Percentiles rank a stretch among this genome's conserved stretches.
Evolutionary conservation across 2,113 vertebrate genomes (phyloP).

Genomic region (Microcebus jonahi): DNA sequence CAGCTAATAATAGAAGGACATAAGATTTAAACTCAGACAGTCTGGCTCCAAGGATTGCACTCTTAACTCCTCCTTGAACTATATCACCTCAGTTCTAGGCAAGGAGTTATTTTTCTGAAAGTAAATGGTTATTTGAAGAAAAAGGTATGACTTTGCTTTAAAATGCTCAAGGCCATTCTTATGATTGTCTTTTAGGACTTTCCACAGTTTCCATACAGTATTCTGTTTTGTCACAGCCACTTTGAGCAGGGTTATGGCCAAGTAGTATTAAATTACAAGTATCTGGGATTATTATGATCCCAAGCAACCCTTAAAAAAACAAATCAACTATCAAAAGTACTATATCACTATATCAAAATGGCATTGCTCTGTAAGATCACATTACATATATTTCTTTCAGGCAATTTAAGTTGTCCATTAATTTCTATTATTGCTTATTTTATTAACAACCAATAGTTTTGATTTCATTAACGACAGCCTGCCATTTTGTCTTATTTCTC

Average conservation of each 20-base stretch:
- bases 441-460: neutral
- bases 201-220: neutral
- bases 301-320: neutral
- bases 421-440: neutral
- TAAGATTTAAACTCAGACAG: neutral
- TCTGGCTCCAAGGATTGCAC: neutral
- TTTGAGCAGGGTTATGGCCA: neutral
- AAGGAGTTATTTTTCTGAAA: slow-evolving; percentile 25
- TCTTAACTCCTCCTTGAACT: neutral
- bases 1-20: neutral
- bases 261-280: slow-evolving; percentile 22
- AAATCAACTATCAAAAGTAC: neutral
- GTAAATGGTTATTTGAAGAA: slow-evolving; percentile 37
- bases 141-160: slow-evolving; percentile 18
- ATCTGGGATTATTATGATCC: neutral
- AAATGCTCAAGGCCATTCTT: neutral
- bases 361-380: neutral
- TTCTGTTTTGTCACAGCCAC: neutral
- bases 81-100: neutral
- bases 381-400: neutral
- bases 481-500: neutral
- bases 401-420: neutral
- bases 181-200: neutral
- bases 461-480: neutral
- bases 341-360: neutral